Conservation (phyloP, 1,140 invertebrate species). For the Drosophila quadrilineata region DNA sequence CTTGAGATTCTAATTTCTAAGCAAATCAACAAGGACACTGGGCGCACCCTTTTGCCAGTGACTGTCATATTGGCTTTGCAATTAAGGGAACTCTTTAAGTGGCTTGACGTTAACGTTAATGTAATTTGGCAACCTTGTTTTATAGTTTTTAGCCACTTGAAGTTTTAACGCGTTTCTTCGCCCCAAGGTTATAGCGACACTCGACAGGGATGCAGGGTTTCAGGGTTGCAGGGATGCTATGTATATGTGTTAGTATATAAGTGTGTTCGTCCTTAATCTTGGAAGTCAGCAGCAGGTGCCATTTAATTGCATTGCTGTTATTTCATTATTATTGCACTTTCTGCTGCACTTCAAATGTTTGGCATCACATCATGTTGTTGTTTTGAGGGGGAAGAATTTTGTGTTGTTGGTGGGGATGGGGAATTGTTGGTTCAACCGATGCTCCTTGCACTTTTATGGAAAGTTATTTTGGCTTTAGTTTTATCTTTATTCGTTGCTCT, state of each 20-base stretch:
- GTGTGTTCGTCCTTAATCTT: conserved; percentile 46
- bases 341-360: conserved; percentile 19
- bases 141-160: conserved; percentile 43
- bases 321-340: conserved; percentile 69
- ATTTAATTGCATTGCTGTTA: conserved; percentile 76
- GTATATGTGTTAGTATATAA: neutral
- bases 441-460: conserved; percentile 46
- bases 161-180: conserved; percentile 32
- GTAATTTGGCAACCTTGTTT: conserved; percentile 37
- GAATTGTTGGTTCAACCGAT: neutral
- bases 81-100: conserved; percentile 52
- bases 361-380: conserved; percentile 3
- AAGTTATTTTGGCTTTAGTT: conserved; percentile 74
- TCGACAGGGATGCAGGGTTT: conserved; percentile 48
- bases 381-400: no score
- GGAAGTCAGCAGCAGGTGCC: conserved; percentile 57
- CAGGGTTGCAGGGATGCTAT: neutral
- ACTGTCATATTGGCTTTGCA: conserved; percentile 33
- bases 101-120: conserved; percentile 32
- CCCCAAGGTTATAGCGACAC: conserved; percentile 49
- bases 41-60: no score
- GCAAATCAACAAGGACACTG: neutral
- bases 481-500: conserved; percentile 69
- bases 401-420: neutral
- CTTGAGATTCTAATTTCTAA: neutral